Base-by-base conservation (phyloP, 1,140 invertebrate genomes). In the Mya arenaria region DNA sequence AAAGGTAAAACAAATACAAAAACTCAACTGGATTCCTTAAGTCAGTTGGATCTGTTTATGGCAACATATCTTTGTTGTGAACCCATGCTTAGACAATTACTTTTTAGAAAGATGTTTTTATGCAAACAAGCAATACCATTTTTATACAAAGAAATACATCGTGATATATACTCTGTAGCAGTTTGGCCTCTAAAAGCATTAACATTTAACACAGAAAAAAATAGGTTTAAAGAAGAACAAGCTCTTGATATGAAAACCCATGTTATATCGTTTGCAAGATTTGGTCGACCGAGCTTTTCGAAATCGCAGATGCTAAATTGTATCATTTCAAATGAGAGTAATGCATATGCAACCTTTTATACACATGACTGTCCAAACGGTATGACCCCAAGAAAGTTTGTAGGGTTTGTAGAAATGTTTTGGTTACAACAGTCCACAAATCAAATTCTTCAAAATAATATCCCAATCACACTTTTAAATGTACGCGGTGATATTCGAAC, bases 121-220 rank as follows among this genome's bases (percentile, higher is more conserved):
- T 68, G 65, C 37, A 68, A 68, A 44, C 15, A 44, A 10, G 65
- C 65, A 30, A 10, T 68, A 17, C 65, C 65, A 17, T 68, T 68
- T 25, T 25, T 68, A 44, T 36, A 68, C 15, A 19, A 4, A 5
- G 15, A 39, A 4, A 41, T 3, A 23, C 5, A 19, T 8, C 30
- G 13, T 17, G 15, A 41, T 6, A 34, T 44, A 15, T 44, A 25
- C 23, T 36, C 15, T 44, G n/a, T 68, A 2, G 4, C 13, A 36
- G 5, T 68, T 1, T 68, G 65, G 65, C 65, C 65, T 0, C 37
- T 68, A 13, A 36, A 41, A 19, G 32, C 36, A 6, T 68, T 68
- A 23, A 28, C 48, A n/a, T 15, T 68, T 36, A 41, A 68, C 39
- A 19, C 65, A 25, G 23, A 17, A 25, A 23, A 2, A 2, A 4